Evolutionary conservation across 2,113 vertebrate species (phyloP).

Genomic region (Tetrao urogallus): DNA sequence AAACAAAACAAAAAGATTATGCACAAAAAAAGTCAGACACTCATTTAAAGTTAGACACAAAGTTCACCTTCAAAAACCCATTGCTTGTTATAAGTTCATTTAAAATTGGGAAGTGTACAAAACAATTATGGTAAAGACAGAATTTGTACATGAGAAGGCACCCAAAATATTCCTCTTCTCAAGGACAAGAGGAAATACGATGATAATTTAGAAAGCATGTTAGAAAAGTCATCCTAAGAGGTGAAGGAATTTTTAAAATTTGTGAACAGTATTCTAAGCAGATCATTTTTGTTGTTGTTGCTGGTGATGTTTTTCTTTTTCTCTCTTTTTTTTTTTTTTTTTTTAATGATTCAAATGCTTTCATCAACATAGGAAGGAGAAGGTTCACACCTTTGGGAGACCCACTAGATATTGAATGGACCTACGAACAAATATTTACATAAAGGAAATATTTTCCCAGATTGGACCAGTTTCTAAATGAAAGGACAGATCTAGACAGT

Average conservation of each 20-base stretch:
- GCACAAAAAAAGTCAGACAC: conserved; percentile 29
- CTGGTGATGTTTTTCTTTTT: neutral
- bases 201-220: neutral
- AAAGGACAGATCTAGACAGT: neutral
- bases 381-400: neutral
- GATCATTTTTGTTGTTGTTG: neutral
- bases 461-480: neutral
- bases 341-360: neutral
- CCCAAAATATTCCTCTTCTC: neutral
- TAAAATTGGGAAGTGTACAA: conserved; percentile 15
- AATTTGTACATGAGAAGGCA: neutral
- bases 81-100: conserved; percentile 9
- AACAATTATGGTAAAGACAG: neutral
- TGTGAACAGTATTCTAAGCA: neutral
- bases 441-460: neutral
- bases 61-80: conserved; percentile 20
- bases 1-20: conserved; percentile 14
- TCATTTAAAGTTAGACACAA: neutral
- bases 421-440: neutral
- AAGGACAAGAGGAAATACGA: neutral
- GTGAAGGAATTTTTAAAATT: neutral
- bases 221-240: neutral
- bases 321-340: no score
- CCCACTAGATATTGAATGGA: neutral
- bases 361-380: neutral